Evolutionary conservation across 1,140 invertebrate species (phyloP).

Genomic region (Pseudomyrmex cubaensis): DNA sequence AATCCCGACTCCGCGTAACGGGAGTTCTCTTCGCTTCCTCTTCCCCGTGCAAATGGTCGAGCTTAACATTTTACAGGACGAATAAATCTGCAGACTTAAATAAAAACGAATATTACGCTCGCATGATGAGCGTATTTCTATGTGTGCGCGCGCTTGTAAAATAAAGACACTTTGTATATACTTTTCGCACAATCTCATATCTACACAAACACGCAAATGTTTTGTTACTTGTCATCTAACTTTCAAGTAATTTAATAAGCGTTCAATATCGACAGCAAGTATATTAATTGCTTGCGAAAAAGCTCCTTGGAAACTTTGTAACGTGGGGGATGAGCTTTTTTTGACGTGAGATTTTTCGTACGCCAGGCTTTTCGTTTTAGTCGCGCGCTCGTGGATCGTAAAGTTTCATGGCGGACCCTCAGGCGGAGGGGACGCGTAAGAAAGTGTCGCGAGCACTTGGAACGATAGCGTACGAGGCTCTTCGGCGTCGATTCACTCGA

Average conservation of each 20-base stretch:
- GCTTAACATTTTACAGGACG: conserved; percentile 26
- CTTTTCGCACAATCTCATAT: conserved; percentile 21
- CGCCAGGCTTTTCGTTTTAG: conserved; percentile 28
- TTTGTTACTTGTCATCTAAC: neutral
- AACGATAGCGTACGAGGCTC: conserved; percentile 47
- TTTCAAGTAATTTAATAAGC: neutral
- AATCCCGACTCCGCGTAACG: neutral
- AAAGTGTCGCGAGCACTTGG: conserved; percentile 71
- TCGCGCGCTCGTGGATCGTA: conserved; percentile 60
- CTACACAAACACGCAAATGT: neutral
- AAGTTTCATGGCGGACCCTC: conserved; percentile 66
- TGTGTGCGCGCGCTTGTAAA: no score
- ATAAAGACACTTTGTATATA: conserved; percentile 23
- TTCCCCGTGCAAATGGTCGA: conserved; percentile 34
- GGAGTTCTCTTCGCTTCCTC: neutral
- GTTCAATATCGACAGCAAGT: neutral
- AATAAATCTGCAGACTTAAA: conserved; percentile 35
- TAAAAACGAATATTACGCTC: conserved; percentile 39
- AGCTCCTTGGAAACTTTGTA: neutral
- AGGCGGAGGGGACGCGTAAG: conserved; percentile 48
- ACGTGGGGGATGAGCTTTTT: conserved; percentile 25
- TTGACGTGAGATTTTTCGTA: conserved; percentile 63
- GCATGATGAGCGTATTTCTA: neutral
- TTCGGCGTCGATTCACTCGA: conserved; percentile 71
- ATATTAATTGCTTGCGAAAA: neutral